Conservation (phyloP, 2,113 vertebrate genomes). For the Lophius piscatorius region DNA sequence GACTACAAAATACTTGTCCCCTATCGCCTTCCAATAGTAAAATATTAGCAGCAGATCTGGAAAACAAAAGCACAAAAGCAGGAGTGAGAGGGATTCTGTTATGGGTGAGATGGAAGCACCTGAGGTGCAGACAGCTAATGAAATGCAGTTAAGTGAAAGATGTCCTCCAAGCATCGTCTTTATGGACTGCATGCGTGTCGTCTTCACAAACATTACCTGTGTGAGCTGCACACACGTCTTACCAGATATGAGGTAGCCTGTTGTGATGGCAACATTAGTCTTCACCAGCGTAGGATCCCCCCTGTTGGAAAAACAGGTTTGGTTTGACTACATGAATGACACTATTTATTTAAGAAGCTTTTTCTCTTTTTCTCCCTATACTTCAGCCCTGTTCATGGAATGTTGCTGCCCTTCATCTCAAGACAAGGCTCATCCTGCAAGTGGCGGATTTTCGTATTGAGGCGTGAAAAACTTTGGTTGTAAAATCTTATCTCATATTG, state of each 20-base stretch:
- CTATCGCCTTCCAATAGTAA: slow-evolving; percentile 96
- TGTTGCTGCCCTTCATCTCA: too few species aligned
- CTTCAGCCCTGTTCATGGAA: too few species aligned
- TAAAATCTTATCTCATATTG: too few species aligned
- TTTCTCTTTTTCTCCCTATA: too few species aligned
- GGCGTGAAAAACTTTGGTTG: too few species aligned
- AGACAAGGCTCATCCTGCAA: too few species aligned
- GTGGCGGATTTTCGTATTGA: too few species aligned
- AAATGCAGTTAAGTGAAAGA: neutral
- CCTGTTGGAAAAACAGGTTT: slow-evolving; percentile 78
- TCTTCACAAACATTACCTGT: neutral
- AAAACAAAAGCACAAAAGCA: slow-evolving; percentile 76
- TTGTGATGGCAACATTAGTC: slow-evolving; percentile 91
- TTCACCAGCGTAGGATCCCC: slow-evolving; percentile 90
- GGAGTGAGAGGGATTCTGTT: slow-evolving; percentile 12
- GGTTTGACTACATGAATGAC: too few species aligned
- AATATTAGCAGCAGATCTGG: slow-evolving; percentile 95
- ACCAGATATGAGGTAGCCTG: slow-evolving; percentile 99
- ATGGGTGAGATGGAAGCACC: slow-evolving; percentile 4
- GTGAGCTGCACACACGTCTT: slow-evolving; percentile 57
- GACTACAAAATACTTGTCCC: slow-evolving; percentile 94
- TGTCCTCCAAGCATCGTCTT: neutral
- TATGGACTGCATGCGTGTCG: neutral
- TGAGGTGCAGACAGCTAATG: neutral
- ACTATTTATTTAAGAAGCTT: too few species aligned